Percentiles rank a stretch among this genome's conserved stretches.
Evolutionary conservation across 2,797 vertebrate genomes (phyloP).

Genomic region (Margarornis squamiger): DNA sequence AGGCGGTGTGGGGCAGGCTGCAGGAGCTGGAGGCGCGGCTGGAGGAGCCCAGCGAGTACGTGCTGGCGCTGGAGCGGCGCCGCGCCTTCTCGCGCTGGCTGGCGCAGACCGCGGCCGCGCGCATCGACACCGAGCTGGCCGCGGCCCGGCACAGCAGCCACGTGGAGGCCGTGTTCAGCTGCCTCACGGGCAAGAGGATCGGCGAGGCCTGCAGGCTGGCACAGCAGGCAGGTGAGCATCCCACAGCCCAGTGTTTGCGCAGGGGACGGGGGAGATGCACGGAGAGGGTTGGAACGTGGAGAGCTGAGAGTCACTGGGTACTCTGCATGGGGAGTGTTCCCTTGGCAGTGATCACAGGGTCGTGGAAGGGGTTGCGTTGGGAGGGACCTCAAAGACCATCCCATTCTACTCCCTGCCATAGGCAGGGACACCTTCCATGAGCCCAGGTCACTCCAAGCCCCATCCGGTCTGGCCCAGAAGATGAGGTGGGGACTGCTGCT

Average conservation of each 20-base stretch:
- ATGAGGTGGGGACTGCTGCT: background rate
- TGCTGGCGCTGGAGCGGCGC: conserved; percentile 84
- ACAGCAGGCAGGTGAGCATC: conserved; percentile 81
- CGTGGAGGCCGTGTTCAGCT: conserved; percentile 89
- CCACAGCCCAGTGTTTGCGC: rapidly evolving
- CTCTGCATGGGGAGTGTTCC: background rate
- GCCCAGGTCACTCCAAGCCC: background rate
- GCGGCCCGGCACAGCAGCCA: conserved; percentile 70
- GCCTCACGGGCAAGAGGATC: conserved; percentile 88
- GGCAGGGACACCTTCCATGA: background rate
- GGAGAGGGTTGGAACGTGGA: background rate
- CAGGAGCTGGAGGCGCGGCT: conserved; percentile 69
- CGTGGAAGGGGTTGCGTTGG: background rate
- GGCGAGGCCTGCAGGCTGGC: conserved; percentile 91
- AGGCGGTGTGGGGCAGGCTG: conserved; percentile 88
- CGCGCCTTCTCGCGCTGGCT: conserved; percentile 89
- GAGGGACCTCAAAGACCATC: background rate
- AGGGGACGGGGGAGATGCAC: rapidly evolving
- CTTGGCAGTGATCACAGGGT: background rate
- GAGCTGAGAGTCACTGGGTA: background rate
- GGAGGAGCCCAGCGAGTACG: conserved; percentile 74
- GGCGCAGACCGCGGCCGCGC: conserved; percentile 74
- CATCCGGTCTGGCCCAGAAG: rapidly evolving
- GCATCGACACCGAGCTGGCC: conserved; percentile 85
- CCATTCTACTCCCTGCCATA: rapidly evolving